Conservation (phyloP, 1,140 invertebrate genomes). For the Calliopsis andreniformis region DNA sequence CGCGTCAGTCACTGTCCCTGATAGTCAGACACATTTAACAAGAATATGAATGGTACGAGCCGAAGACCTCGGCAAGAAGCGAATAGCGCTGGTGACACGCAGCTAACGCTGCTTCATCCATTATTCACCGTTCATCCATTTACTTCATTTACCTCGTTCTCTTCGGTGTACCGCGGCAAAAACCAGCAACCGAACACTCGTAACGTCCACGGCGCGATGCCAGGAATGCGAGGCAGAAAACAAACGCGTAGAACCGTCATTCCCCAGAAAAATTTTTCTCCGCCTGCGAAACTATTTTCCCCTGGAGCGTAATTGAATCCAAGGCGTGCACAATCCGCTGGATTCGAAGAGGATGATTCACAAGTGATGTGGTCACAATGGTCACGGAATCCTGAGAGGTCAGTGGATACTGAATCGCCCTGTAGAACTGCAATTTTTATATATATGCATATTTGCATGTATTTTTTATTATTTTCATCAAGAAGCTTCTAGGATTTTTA, state of each 20-base stretch:
- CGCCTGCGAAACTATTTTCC: too few relatives aligned
- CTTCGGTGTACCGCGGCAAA: conserved; percentile 7
- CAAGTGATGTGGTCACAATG: too few relatives aligned
- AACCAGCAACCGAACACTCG: conserved; percentile 26
- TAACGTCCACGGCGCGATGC: conserved; percentile 12
- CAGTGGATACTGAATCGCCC: too few relatives aligned
- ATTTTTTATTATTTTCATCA: too few relatives aligned
- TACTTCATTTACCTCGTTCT: conserved; percentile 45
- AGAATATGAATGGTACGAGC: not conserved
- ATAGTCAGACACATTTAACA: not conserved
- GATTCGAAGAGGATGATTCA: too few relatives aligned
- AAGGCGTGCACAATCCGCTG: too few relatives aligned
- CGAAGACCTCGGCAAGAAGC: conserved; percentile 5
- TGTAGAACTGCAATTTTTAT: too few relatives aligned
- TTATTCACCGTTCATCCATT: conserved; percentile 48
- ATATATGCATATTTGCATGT: too few relatives aligned
- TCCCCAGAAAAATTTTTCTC: not conserved
- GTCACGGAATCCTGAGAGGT: too few relatives aligned
- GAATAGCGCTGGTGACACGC: conserved; percentile 9
- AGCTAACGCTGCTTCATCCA: conserved; percentile 29
- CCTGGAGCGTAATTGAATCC: too few relatives aligned
- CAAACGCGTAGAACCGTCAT: not conserved
- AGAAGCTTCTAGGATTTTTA: too few relatives aligned
- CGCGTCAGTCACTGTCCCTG: too few relatives aligned
- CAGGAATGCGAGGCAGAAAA: conserved; percentile 32